Base-by-base conservation (phyloP, 92 coral and sea anemone genomes). In the Porites lobata region DNA sequence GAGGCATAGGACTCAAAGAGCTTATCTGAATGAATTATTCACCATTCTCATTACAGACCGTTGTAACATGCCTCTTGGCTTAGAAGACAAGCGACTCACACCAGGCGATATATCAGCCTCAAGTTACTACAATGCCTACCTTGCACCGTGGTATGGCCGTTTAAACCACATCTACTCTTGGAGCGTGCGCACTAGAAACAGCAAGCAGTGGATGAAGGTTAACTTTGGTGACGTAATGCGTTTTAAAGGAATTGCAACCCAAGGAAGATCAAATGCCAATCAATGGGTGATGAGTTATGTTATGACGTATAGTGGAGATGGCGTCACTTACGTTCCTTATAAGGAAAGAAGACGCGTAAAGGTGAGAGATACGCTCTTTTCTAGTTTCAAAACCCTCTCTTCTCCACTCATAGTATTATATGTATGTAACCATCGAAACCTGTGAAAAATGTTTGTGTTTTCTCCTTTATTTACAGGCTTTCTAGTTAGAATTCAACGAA, bases 71-170 rank as follows among this genome's bases (percentile, higher is more conserved):
- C 98, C 98, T 14, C 89, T 95, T 12, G 98, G 98, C 52, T 78
- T 85, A 51, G 98, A 95, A 80, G 98, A 95, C 90, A 92, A 94
- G 15, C 94, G 98, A 17, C 90, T 95, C 24, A 81, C 83, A n/a
- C 88, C 92, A 66, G 98, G 98, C 20, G 92, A 90, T 76, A 76
- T 95, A n/a, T 88, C 96, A 4, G 98, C 98, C 7, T 93, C 98
- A 5, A 85, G 93, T 3, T 95, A 89, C 78, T 93, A 91, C 75
- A 89, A 82, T 66, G 51, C 70, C 18, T 77, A 90, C 72, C 82
- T 93, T 15, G 90, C 94, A n/a, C 98, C 98, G 17, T 86, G 98
- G 91, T 91, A 91, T 56, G 98, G 96, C 62, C 91, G 98, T 26
- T 77, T 95, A 18, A 95, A 93, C 94, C 93, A 87, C 87, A 72